Percentiles rank a stretch among this genome's conserved stretches.
phyloP scores from a whole-genome alignment of 2,797 vertebrate genomes.

The Phataginus tricuspis region DNA sequence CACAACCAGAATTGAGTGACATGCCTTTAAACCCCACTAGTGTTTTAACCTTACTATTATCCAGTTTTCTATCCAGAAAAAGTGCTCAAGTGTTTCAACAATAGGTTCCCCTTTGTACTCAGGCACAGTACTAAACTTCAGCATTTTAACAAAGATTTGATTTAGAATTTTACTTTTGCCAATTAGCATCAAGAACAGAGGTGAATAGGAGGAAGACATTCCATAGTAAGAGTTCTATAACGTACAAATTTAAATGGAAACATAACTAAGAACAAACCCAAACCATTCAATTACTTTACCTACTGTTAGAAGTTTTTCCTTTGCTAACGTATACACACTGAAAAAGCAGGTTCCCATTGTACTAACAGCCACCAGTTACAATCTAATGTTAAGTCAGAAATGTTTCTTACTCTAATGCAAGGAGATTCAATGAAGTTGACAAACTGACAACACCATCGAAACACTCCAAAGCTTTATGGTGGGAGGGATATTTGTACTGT shows the following conservation, averaged over 20 bases:
- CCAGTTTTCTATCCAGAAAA: slow-evolving; percentile 67
- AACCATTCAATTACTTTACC: slow-evolving; percentile 76
- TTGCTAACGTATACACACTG: slow-evolving; percentile 71
- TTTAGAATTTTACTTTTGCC: slow-evolving; percentile 85
- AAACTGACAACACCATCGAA: slow-evolving; percentile 84
- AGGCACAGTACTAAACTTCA: slow-evolving; percentile 77
- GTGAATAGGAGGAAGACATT: slow-evolving; percentile 71
- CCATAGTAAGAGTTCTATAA: slow-evolving; percentile 72
- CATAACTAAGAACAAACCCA: slow-evolving; percentile 80
- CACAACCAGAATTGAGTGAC: slow-evolving; percentile 66
- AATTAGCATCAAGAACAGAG: slow-evolving; percentile 83
- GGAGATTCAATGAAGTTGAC: slow-evolving; percentile 81
- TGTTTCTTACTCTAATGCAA: slow-evolving; percentile 79
- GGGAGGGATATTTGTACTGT: slow-evolving; percentile 79
- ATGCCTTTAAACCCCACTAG: slow-evolving; percentile 68
- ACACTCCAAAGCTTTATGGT: slow-evolving; percentile 80
- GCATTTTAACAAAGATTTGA: slow-evolving; percentile 79
- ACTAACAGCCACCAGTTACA: slow-evolving; percentile 76
- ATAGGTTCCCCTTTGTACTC: slow-evolving; percentile 77
- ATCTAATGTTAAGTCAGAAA: slow-evolving; percentile 75
- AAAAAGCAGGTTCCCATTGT: slow-evolving; percentile 82
- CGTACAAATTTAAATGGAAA: slow-evolving; percentile 76
- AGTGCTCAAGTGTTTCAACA: slow-evolving; percentile 69
- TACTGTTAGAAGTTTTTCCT: slow-evolving; percentile 81
- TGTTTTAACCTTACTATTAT: slow-evolving; percentile 71